A percentile compares a stretch with the other conserved stretches of the same genome.
Evolutionary conservation across 2,888 invertebrate genomes (phyloP).

Genomic region (Standfussiana lucernea): DNA sequence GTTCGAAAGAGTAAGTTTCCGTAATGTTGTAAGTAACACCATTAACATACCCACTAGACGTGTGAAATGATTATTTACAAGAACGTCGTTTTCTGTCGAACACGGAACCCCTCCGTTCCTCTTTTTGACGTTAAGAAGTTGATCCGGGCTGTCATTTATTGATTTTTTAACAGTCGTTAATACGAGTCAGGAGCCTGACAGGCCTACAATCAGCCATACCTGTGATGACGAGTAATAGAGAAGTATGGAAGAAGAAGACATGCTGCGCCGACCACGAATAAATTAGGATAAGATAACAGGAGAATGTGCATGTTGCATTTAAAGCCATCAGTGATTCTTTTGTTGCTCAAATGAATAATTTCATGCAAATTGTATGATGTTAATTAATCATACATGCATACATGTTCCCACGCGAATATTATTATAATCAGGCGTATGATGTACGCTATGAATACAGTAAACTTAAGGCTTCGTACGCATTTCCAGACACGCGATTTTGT

Average conservation of each 20-base stretch:
- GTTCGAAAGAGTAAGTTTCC: background rate
- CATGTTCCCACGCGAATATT: constrained; percentile 51
- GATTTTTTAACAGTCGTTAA: background rate
- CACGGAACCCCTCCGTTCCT: no score
- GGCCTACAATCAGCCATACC: no score
- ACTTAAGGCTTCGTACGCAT: constrained; percentile 8
- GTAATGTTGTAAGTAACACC: background rate
- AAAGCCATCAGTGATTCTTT: constrained; percentile 18
- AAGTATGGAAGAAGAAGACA: background rate
- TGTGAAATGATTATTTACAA: background rate
- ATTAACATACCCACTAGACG: background rate
- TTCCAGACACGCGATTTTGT: constrained; percentile 15
- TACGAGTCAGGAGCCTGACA: background rate
- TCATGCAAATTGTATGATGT: constrained; percentile 46
- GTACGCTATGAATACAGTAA: constrained; percentile 26
- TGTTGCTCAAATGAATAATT: constrained; percentile 41
- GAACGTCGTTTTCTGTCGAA: background rate
- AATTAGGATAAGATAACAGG: background rate
- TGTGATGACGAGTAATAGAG: background rate
- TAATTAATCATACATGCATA: constrained; percentile 45
- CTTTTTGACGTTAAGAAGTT: background rate
- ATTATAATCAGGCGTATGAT: constrained; percentile 46
- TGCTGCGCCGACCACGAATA: background rate
- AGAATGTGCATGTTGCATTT: no score
- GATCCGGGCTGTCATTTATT: background rate